Base-by-base conservation (phyloP, 2,797 vertebrate genomes). In the Gallinago stenura region DNA sequence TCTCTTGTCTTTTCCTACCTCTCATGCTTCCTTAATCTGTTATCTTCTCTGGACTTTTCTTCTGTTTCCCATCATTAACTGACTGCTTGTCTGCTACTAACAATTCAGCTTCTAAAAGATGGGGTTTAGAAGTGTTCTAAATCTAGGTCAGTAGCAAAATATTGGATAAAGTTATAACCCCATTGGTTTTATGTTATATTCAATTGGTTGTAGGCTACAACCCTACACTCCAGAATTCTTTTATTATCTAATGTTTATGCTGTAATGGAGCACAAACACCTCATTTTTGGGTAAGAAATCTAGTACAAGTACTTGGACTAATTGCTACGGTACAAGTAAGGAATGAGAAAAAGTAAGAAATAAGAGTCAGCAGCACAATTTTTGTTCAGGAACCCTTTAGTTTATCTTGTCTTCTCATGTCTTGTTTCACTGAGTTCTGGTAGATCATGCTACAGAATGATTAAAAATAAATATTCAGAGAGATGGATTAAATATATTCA, bases 381-480 rank as follows among this genome's bases (percentile, higher is more conserved):
- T 88, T 65, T 56, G 12, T 83, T 57, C 4, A 18, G 24, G 8
- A 89, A n/a, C 0, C 0, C 7, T 64, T 87, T 43, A 43, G 41
- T 43, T 43, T 56, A n/a, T 83, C 72, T 85, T 70, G 28, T 84
- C 7, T 20, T 79, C 25, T 70, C 30, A 60, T 46, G 8, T 83
- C 31, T 80, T 68, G 6, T 91, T 90, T 88, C 56, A 69, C 18
- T 85, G 16, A 30, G 39, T 21, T 56, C 5, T 84, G 14, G 51
- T 57, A 57, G 37, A 37, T 71, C 4, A 1, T 75, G 12, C 5
- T 54, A 57, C 20, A 46, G n/a, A 39, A 5, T 50, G 43, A 91
- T 85, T 83, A 75, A 97, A 95, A 93, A 80, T 57, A 92, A 96
- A 83, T 89, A 64, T 89, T 87, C 48, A 35, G 30, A 21, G 30